Evolutionary conservation across 1,140 invertebrate genomes (phyloP).

Genomic region (Dryas iulia): DNA sequence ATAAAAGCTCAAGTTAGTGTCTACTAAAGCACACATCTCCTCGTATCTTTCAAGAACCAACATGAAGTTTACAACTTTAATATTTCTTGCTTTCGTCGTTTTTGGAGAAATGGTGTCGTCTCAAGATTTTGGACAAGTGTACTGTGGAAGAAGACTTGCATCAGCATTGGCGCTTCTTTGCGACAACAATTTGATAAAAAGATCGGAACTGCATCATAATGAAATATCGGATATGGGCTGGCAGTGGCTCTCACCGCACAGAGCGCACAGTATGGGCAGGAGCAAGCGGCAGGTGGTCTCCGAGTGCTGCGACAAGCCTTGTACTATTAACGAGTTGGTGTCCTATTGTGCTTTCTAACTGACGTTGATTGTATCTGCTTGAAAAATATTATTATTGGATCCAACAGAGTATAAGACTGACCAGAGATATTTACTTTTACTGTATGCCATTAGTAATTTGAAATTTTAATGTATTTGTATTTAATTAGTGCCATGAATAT

Average conservation of each 20-base stretch:
- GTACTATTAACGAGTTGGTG: constrained; percentile 31
- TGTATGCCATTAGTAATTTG: too few relatives aligned
- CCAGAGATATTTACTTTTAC: too few relatives aligned
- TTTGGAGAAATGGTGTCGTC: neutral
- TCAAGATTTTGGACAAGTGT: constrained; percentile 9
- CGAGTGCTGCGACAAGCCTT: constrained; percentile 40
- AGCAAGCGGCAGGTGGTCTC: constrained; percentile 30
- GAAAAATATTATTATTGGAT: too few relatives aligned
- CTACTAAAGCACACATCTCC: neutral
- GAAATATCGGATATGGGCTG: neutral
- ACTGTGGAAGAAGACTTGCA: constrained; percentile 28
- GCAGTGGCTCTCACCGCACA: constrained; percentile 29
- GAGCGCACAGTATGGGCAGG: constrained; percentile 28
- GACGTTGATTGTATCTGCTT: too few relatives aligned
- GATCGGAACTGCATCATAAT: constrained; percentile 7
- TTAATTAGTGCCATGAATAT: too few relatives aligned
- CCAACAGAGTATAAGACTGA: too few relatives aligned
- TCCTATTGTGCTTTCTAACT: constrained; percentile 23
- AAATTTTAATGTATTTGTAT: too few relatives aligned
- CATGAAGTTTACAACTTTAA: constrained; percentile 19
- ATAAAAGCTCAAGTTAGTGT: constrained; percentile 2
- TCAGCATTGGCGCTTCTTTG: constrained; percentile 22
- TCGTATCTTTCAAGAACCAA: neutral
- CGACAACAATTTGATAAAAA: constrained; percentile 23
- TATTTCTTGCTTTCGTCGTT: neutral